Percentiles rank a stretch among this genome's conserved stretches.
Conservation (phyloP, 2,888 invertebrate species). For the Acleris holmiana region DNA sequence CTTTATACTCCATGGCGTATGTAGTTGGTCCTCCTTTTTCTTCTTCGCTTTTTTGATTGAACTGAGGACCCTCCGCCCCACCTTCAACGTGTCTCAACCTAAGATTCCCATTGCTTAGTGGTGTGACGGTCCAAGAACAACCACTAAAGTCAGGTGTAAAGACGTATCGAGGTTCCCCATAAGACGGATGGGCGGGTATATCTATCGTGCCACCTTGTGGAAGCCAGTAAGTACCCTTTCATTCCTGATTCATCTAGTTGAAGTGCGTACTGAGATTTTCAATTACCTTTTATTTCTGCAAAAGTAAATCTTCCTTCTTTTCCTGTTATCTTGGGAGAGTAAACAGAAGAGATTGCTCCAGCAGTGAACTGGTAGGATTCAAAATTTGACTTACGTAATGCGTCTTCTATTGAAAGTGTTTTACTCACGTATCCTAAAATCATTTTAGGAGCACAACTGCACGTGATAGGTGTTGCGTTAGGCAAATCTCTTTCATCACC, state of each 20-base stretch:
- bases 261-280: constrained; percentile 12
- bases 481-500: too few relatives aligned
- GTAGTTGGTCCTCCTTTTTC: constrained; percentile 9
- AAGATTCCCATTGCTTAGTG: not conserved
- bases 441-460: too few relatives aligned
- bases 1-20: constrained; percentile 20
- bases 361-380: constrained; percentile 10
- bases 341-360: constrained; percentile 1
- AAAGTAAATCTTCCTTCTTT: not conserved
- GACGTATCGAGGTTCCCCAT: constrained; percentile 4
- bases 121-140: constrained; percentile 21
- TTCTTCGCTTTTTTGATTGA: not conserved
- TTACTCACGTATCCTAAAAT: too few relatives aligned
- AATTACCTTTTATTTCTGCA: constrained; percentile 12
- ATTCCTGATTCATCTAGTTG: constrained; percentile 8
- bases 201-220: constrained; percentile 20
- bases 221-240: constrained; percentile 7
- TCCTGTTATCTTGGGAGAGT: not conserved
- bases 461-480: too few relatives aligned
- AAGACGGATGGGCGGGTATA: not conserved
- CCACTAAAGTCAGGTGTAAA: constrained; percentile 23
- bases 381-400: not conserved
- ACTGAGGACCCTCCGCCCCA: constrained; percentile 12
- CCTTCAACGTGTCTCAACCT: constrained; percentile 23
- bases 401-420: not conserved